phyloP scores from a whole-genome alignment of 2,888 invertebrate genomes.

The Muscina levida region DNA sequence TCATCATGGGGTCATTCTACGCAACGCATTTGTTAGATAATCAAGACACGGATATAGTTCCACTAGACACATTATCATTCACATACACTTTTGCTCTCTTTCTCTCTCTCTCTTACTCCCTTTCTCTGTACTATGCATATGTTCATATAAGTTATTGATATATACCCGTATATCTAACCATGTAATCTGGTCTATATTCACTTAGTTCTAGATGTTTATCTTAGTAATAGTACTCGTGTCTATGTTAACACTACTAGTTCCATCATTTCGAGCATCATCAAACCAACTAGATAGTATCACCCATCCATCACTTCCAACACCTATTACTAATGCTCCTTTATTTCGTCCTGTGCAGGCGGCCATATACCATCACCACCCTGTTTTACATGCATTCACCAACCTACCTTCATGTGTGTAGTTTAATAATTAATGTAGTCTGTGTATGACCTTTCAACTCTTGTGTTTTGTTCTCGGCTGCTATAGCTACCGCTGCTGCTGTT shows the following conservation, averaged over 20 bases:
- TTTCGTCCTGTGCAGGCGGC: no score
- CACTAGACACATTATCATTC: not conserved
- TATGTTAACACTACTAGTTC: not conserved
- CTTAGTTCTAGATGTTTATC: constrained; percentile 8
- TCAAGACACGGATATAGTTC: not conserved
- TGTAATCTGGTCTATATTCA: not conserved
- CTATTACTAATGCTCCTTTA: no score
- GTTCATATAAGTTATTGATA: no score
- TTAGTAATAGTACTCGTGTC: constrained; percentile 14
- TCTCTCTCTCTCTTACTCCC: no score
- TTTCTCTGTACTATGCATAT: not conserved
- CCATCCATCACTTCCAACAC: no score
- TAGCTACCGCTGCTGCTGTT: constrained; percentile 16
- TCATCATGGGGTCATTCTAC: not conserved
- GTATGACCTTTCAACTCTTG: constrained; percentile 51
- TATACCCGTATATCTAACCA: no score
- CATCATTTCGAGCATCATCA: constrained; percentile 29
- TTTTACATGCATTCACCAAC: no score
- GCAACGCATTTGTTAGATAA: not conserved
- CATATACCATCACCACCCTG: no score
- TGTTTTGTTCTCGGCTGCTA: constrained; percentile 44
- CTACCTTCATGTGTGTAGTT: constrained; percentile 1
- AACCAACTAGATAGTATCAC: not conserved
- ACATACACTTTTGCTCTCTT: no score
- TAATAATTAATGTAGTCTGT: constrained; percentile 35